Evolutionary conservation across 2,113 vertebrate genomes (phyloP).

Genomic region (Cichladusa arquata): DNA sequence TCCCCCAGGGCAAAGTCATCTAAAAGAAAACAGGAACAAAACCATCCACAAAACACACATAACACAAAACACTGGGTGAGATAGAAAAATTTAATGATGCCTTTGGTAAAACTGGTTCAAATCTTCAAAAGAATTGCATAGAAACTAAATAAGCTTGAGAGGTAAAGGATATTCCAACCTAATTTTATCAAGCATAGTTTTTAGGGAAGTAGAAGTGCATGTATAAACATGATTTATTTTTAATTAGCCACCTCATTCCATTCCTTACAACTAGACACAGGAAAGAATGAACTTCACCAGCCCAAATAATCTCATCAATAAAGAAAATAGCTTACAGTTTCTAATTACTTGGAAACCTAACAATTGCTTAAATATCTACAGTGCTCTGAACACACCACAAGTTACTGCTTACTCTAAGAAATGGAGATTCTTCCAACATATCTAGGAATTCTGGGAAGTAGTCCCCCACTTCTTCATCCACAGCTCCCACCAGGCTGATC

Average conservation of each 20-base stretch:
- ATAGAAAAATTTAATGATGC: neutral
- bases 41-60: conserved; percentile 52
- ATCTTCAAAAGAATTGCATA: neutral
- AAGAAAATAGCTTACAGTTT: neutral
- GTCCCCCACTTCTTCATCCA: conserved; percentile 97
- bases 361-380: neutral
- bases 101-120: neutral
- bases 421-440: conserved; percentile 97
- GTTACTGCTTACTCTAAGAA: conserved; percentile 86
- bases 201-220: neutral
- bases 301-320: neutral
- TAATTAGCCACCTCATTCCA: neutral
- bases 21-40: conserved; percentile 61
- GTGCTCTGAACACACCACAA: neutral
- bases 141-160: neutral
- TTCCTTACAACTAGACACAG: neutral
- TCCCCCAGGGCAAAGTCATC: conserved; percentile 98
- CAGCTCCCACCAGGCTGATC: conserved; percentile 96
- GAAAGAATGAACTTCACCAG: neutral
- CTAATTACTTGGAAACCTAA: neutral
- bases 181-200: neutral
- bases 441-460: conserved; percentile 98
- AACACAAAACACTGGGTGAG: conserved; percentile 42
- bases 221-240: neutral
- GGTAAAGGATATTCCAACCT: neutral